Conservation (phyloP, 2,888 invertebrate species). For the Gastracanthus pulcherrimus region DNA sequence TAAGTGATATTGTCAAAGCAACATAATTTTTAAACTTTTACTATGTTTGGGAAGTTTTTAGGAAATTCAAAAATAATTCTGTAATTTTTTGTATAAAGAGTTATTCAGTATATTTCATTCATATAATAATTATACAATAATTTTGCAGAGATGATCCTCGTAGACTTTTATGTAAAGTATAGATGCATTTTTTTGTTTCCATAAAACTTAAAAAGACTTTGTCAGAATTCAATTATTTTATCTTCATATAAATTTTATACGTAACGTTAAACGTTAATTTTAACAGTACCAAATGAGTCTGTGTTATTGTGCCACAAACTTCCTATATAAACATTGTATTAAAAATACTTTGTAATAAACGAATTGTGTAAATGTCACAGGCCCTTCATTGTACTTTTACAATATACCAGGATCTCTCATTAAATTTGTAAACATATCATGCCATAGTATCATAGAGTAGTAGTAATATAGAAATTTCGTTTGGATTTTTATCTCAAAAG, state of each 20-base stretch:
- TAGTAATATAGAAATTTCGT: constrained; percentile 51
- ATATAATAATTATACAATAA: not conserved
- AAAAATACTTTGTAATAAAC: constrained; percentile 64
- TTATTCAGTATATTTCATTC: constrained; percentile 31
- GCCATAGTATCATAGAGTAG: constrained; percentile 54
- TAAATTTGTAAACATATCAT: constrained; percentile 54
- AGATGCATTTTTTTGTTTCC: constrained; percentile 39
- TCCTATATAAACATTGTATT: constrained; percentile 61
- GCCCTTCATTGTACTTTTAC: constrained; percentile 50
- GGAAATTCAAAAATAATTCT: constrained; percentile 41
- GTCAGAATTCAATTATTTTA: constrained; percentile 24
- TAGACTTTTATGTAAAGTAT: constrained; percentile 40
- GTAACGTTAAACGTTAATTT: constrained; percentile 54
- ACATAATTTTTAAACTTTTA: constrained; percentile 56
- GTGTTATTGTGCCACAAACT: constrained; percentile 66
- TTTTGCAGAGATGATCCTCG: constrained; percentile 46
- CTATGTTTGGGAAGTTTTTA: constrained; percentile 38
- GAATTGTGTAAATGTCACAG: constrained; percentile 63
- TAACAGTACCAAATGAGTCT: constrained; percentile 56
- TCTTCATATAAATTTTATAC: constrained; percentile 47
- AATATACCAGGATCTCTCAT: constrained; percentile 54
- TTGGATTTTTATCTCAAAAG: constrained; percentile 50
- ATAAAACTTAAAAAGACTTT: constrained; percentile 17
- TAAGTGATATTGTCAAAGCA: constrained; percentile 65
- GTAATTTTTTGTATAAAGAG: constrained; percentile 43